Percentiles rank a stretch among this genome's conserved stretches.
phyloP scores from a whole-genome alignment of 30 jellyfish, hydroid and myxozoan species.

The Turritopsis rubra region DNA sequence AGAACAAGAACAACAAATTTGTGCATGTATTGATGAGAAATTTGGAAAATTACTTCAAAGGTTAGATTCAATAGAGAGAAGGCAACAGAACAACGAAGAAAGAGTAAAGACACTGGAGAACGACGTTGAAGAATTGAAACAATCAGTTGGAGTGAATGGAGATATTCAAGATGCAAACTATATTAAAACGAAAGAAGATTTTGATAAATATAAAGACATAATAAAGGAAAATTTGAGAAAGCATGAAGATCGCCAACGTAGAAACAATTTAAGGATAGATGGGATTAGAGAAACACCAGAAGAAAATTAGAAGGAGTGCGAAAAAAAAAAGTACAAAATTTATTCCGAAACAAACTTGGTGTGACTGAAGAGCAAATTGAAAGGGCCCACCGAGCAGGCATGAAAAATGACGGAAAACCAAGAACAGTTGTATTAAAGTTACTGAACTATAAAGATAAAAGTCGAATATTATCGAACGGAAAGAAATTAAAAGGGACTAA shows the following conservation, averaged over 20 bases:
- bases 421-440: constrained; percentile 62
- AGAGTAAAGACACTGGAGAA: too few species aligned
- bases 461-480: not conserved
- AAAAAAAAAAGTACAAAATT: not conserved
- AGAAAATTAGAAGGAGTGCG: not conserved
- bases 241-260: not conserved
- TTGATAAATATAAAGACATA: too few species aligned
- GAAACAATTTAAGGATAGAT: not conserved
- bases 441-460: constrained; percentile 50
- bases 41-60: too few species aligned
- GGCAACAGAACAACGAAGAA: too few species aligned
- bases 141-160: too few species aligned
- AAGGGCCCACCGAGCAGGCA: constrained; percentile 18
- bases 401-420: constrained; percentile 52
- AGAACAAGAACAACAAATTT: too few species aligned
- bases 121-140: too few species aligned
- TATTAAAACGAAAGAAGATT: too few species aligned
- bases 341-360: not conserved
- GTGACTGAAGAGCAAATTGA: not conserved
- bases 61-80: too few species aligned
- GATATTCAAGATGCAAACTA: too few species aligned
- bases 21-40: too few species aligned
- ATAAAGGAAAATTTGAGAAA: not conserved
- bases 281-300: not conserved
- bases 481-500: not conserved